Evolutionary conservation across 2,113 vertebrate species (phyloP), one percentile per base, ranked within the genome.

Genomic region (Colistium nudipinnis): DNA sequence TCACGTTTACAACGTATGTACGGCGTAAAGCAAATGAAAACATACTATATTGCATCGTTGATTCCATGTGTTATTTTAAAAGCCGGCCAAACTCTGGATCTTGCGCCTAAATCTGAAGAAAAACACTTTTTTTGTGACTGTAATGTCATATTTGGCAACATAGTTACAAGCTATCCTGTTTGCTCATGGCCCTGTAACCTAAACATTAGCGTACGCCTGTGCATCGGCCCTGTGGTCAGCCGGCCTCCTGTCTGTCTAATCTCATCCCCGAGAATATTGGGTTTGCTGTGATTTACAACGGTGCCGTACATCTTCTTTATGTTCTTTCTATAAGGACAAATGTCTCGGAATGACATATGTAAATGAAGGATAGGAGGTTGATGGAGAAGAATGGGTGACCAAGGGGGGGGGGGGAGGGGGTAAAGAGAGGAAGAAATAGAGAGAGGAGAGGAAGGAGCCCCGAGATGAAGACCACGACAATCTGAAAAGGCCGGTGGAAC

Each of bases 331-430:
- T 70, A 70, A 69, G 72, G 44, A n/a, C 35, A 69, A 73, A 76
- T 65, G 70, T 76, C 78, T 51, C 52, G 20, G 48, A 67, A 54
- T 6, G 68, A 75, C 54, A 4, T 75, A 86, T 84, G 62, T 59
- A 81, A 85, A 90, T 90, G 67, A 75, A 74, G 57, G 62, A 77
- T 77, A 49, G 62, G 53, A 69, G 55, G 55, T 44, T 87, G 74
- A 72, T 87, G 62, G 62, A 55, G 79, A 77, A 53, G 62, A 71
- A 61, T 60, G 35, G 53, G 14, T 36, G 43, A 39, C 22, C 22
- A 36, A 30, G 5, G 14, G 31, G 39, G 11, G 27, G 6, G 44
- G 19, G 43, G 6, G 12, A 8, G 67, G 39, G 7, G 6, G 27
- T 38, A 41, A 39, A 19, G 54, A 44, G 17, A 22, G 28, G 17